These are phyloP conservation scores for Cnemophilus loriae DNA, from an alignment of 2,113 vertebrate genomes.

Conservation along the genomic window DNA sequence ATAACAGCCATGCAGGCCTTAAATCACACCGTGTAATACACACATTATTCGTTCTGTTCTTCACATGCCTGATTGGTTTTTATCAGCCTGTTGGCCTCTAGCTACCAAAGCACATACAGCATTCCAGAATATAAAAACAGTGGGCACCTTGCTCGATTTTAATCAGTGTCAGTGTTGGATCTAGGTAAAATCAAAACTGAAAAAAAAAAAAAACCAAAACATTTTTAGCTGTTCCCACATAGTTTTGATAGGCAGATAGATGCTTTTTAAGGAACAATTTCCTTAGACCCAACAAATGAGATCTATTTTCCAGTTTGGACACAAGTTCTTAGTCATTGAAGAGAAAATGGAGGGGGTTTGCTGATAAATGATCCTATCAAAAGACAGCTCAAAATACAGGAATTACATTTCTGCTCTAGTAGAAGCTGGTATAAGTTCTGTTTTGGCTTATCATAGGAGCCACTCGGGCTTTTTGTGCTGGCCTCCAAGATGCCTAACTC, in stretches of 20 bases:
- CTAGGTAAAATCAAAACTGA: neutral
- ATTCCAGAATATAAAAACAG: neutral
- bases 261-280: neutral
- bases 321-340: neutral
- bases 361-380: neutral
- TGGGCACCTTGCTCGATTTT: neutral
- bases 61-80: neutral
- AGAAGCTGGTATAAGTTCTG: neutral
- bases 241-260: neutral
- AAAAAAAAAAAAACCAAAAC: too few species aligned
- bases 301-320: neutral
- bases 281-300: neutral
- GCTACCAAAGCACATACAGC: neutral
- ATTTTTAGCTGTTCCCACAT: neutral
- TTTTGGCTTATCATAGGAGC: neutral
- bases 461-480: neutral
- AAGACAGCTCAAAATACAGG: neutral
- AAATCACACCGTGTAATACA: neutral
- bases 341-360: neutral
- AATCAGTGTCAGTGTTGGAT: neutral
- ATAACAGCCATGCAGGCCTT: neutral
- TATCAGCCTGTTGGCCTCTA: neutral
- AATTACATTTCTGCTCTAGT: neutral
- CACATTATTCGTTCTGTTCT: neutral
- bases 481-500: neutral